phyloP scores from a whole-genome alignment of 2,888 invertebrate genomes.

The Apamea sordens region DNA sequence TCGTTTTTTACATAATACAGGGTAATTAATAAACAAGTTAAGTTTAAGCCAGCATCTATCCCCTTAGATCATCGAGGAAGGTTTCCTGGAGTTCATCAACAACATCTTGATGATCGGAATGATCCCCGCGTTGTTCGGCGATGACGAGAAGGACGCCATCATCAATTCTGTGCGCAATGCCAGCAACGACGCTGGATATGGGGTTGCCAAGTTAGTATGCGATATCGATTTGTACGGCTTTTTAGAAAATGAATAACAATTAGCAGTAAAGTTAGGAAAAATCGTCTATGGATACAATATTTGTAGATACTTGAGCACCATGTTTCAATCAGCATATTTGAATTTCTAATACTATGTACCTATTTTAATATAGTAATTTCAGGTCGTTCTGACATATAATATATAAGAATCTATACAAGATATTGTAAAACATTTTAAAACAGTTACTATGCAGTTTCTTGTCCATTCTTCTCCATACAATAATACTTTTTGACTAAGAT shows the following conservation, averaged over 20 bases:
- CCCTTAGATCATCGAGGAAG: constrained; percentile 93
- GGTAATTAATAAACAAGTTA: neutral
- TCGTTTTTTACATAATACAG: too few relatives aligned
- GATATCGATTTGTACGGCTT: neutral
- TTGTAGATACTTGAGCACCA: neutral
- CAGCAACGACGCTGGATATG: constrained; percentile 93
- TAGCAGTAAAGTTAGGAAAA: neutral
- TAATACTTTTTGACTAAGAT: neutral
- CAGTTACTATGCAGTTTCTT: neutral
- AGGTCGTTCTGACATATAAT: too few relatives aligned
- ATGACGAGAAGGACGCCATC: constrained; percentile 96
- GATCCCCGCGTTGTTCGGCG: constrained; percentile 95
- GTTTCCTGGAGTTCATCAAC: constrained; percentile 97
- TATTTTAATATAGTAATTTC: too few relatives aligned
- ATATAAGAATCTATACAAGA: neutral
- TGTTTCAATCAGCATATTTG: neutral
- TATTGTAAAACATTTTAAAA: neutral
- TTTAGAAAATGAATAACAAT: neutral
- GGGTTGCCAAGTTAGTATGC: constrained; percentile 91
- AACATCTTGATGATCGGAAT: constrained; percentile 97
- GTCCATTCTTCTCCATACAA: neutral
- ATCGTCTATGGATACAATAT: neutral
- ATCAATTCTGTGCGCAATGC: constrained; percentile 92
- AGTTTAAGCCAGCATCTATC: neutral
- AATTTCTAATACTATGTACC: too few relatives aligned